phyloP scores from a whole-genome alignment of 1,140 invertebrate species.

The Drosophila guanche region DNA sequence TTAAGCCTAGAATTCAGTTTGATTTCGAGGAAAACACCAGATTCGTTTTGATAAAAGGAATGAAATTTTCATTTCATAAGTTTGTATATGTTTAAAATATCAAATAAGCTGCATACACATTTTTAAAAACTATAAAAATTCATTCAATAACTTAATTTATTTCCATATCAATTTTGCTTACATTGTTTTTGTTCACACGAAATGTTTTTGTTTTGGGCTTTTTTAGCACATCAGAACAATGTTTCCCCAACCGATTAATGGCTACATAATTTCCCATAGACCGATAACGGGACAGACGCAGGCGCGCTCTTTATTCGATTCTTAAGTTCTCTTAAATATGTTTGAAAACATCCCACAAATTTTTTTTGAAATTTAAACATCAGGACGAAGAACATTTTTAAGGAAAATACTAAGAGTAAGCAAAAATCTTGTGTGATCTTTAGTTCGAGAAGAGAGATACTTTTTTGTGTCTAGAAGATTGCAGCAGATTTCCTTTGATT shows the following conservation, averaged over 20 bases:
- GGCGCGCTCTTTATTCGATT: constrained; percentile 49
- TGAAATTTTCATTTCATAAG: too few species aligned
- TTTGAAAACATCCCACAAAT: constrained; percentile 9
- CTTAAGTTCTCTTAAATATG: constrained; percentile 37
- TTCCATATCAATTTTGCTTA: constrained; percentile 48
- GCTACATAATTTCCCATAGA: constrained; percentile 25
- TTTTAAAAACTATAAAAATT: neutral
- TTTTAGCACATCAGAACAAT: constrained; percentile 34
- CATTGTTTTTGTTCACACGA: constrained; percentile 8
- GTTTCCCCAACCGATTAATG: constrained; percentile 42
- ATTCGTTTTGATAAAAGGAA: neutral
- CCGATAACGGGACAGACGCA: constrained; percentile 35
- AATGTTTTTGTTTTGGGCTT: constrained; percentile 58
- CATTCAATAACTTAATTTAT: neutral
- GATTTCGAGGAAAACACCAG: too few species aligned
- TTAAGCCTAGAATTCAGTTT: too few species aligned
- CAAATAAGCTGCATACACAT: too few species aligned
- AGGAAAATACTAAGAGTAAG: neutral
- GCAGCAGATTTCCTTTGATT: too few species aligned
- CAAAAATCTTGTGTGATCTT: neutral
- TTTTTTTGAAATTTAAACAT: neutral
- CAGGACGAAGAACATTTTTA: neutral
- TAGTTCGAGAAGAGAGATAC: neutral
- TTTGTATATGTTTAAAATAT: too few species aligned
- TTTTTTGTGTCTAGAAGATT: too few species aligned